Evolutionary conservation across 2,113 vertebrate genomes (phyloP).

Genomic region (Pyxicephalus adspersus): DNA sequence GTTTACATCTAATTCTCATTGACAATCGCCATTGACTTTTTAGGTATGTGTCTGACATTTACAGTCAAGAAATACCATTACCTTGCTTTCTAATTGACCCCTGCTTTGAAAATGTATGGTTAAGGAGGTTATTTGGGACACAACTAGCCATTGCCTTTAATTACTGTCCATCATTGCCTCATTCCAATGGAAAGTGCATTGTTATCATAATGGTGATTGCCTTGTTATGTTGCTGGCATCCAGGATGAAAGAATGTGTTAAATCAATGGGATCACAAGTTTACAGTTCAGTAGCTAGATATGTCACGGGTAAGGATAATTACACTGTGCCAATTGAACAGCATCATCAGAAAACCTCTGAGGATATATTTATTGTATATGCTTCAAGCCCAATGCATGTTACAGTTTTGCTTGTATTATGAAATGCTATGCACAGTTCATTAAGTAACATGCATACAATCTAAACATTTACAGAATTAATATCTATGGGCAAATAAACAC

Average conservation of each 20-base stretch:
- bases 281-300: constrained; percentile 41
- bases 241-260: constrained; percentile 48
- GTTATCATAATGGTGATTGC: constrained; percentile 43
- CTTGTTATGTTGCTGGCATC: constrained; percentile 50
- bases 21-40: constrained; percentile 46
- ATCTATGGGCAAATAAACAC: constrained; percentile 15
- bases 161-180: constrained; percentile 36
- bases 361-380: constrained; percentile 14
- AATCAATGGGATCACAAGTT: constrained; percentile 53
- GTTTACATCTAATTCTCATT: constrained; percentile 49
- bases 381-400: not conserved
- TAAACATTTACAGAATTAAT: constrained; percentile 19
- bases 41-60: constrained; percentile 1
- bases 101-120: constrained; percentile 1
- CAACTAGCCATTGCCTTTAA: constrained; percentile 14
- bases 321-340: constrained; percentile 3
- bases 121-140: constrained; percentile 3
- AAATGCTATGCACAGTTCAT: constrained; percentile 15
- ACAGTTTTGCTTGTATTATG: not conserved
- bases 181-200: constrained; percentile 34
- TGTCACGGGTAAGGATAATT: constrained; percentile 35
- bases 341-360: constrained; percentile 15
- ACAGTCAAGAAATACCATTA: constrained; percentile 49
- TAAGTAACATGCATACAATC: not conserved
- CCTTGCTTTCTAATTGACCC: constrained; percentile 13